phyloP scores from a whole-genome alignment of 2,888 invertebrate genomes.

The Drosophila histrio region DNA sequence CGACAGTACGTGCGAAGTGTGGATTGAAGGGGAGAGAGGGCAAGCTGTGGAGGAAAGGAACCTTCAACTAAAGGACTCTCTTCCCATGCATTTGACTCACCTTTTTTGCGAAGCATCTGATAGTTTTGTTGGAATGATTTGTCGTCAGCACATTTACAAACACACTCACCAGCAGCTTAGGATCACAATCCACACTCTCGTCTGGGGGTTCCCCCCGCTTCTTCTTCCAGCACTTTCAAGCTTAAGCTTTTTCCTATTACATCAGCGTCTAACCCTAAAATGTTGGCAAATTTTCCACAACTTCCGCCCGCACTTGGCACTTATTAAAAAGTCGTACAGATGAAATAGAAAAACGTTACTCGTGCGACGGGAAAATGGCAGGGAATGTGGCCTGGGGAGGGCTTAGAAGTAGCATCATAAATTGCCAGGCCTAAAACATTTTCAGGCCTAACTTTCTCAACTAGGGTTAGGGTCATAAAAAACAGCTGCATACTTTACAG shows the following conservation, averaged over 20 bases:
- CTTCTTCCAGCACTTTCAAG: slow-evolving; percentile 34
- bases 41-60: background rate
- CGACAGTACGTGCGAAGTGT: slow-evolving; percentile 14
- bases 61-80: slow-evolving; percentile 7
- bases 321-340: slow-evolving; percentile 73
- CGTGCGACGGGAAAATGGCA: background rate
- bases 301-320: slow-evolving; percentile 71
- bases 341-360: slow-evolving; percentile 48
- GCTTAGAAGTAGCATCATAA: slow-evolving; percentile 47
- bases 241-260: slow-evolving; percentile 44
- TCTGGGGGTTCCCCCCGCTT: background rate
- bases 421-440: slow-evolving; percentile 48
- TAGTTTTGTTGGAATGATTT: slow-evolving; percentile 57
- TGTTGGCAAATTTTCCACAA: slow-evolving; percentile 46
- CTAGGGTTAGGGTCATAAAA: slow-evolving; percentile 68
- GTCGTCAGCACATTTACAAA: slow-evolving; percentile 44
- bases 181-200: slow-evolving; percentile 5
- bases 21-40: background rate
- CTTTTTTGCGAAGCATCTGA: slow-evolving; percentile 32
- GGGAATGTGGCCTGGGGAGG: background rate
- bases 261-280: slow-evolving; percentile 38
- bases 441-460: slow-evolving; percentile 65
- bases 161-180: slow-evolving; percentile 45
- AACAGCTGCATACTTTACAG: slow-evolving; percentile 76
- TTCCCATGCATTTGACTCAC: slow-evolving; percentile 9